phyloP scores from a whole-genome alignment of 2,113 vertebrate genomes.

The Chitala chitala region DNA sequence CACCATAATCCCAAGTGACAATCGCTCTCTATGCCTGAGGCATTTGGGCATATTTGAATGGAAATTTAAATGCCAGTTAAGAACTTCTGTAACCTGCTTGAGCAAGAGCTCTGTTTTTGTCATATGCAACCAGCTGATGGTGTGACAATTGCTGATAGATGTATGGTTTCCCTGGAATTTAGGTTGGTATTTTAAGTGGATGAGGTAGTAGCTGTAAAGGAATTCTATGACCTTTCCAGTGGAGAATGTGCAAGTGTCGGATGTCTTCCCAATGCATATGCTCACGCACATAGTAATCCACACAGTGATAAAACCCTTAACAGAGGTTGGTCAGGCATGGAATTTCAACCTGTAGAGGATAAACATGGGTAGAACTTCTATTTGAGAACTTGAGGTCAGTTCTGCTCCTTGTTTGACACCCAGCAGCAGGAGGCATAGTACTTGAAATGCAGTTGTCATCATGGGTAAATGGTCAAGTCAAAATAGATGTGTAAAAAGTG shows the following conservation, averaged over 20 bases:
- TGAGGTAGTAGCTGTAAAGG: slow-evolving; percentile 7
- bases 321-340: slow-evolving; percentile 17
- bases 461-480: too few species aligned
- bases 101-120: neutral
- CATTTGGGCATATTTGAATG: too few species aligned
- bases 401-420: neutral
- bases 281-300: slow-evolving; percentile 10
- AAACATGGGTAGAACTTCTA: neutral
- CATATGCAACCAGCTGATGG: neutral
- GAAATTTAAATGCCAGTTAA: too few species aligned
- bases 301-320: slow-evolving; percentile 5
- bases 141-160: slow-evolving; percentile 1
- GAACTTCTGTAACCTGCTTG: too few species aligned
- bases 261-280: neutral
- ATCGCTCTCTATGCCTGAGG: too few species aligned
- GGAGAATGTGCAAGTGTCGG: slow-evolving; percentile 23
- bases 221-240: slow-evolving; percentile 27
- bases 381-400: neutral
- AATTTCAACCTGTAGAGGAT: slow-evolving; percentile 8
- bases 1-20: too few species aligned
- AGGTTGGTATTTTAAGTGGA: slow-evolving; percentile 30
- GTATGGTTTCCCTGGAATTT: too few species aligned
- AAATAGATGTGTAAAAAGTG: too few species aligned
- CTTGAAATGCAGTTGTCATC: too few species aligned
- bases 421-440: neutral